Conservation (phyloP, 2,113 vertebrate species). For the Atractosteus spatula region DNA sequence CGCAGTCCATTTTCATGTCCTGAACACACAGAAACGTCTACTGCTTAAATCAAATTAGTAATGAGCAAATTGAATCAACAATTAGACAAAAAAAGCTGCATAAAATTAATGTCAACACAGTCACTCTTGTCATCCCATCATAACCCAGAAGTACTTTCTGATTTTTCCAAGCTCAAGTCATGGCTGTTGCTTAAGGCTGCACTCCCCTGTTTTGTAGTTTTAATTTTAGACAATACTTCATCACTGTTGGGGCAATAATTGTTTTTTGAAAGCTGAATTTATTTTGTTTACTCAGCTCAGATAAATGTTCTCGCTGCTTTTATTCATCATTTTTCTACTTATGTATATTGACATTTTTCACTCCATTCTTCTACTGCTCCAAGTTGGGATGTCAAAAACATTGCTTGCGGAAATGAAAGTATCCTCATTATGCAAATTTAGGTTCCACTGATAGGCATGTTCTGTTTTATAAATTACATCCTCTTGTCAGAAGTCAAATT, state of each 20-base stretch:
- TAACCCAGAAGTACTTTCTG: constrained; percentile 61
- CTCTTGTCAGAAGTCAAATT: constrained; percentile 95
- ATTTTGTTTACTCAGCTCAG: constrained; percentile 68
- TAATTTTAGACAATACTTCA: constrained; percentile 60
- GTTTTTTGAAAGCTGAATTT: constrained; percentile 63
- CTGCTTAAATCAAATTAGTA: constrained; percentile 86
- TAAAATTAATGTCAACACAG: constrained; percentile 76
- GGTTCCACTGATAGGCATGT: constrained; percentile 83
- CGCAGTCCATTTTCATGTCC: constrained; percentile 54
- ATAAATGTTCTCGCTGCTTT: constrained; percentile 69
- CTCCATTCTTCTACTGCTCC: constrained; percentile 64
- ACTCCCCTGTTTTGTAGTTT: constrained; percentile 37
- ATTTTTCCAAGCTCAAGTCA: constrained; percentile 51
- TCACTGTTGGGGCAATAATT: constrained; percentile 52
- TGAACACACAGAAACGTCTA: constrained; percentile 60
- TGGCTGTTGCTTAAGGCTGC: constrained; percentile 56
- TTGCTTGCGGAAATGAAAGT: constrained; percentile 83
- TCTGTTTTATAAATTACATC: constrained; percentile 92
- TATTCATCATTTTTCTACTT: constrained; percentile 72
- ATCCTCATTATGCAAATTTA: constrained; percentile 93
- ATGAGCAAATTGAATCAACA: constrained; percentile 80
- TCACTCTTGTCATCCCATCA: constrained; percentile 66
- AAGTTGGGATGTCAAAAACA: constrained; percentile 83
- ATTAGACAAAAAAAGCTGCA: constrained; percentile 78
- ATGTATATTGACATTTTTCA: constrained; percentile 76